Evolutionary conservation across 2,888 invertebrate species (phyloP).

Genomic region (Cheilosia vernalis): DNA sequence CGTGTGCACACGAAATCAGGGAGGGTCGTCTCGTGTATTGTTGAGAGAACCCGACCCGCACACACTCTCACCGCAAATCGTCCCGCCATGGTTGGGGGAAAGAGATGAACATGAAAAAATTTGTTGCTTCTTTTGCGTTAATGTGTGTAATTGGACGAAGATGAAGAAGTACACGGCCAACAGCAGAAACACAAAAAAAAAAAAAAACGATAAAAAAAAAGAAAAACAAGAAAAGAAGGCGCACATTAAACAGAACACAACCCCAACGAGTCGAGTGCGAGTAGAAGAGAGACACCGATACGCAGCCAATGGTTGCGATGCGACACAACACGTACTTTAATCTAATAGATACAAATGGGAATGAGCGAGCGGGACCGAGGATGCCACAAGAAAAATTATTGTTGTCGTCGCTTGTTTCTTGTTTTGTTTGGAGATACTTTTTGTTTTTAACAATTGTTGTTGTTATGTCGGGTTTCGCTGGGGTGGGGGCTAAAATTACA

Average conservation of each 20-base stretch:
- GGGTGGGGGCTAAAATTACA: constrained; percentile 74
- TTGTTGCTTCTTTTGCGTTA: constrained; percentile 75
- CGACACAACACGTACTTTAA: constrained; percentile 81
- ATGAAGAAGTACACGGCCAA: constrained; percentile 74
- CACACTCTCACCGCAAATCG: constrained; percentile 52
- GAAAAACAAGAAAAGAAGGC: constrained; percentile 63
- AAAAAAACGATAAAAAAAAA: constrained; percentile 34
- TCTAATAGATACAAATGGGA: constrained; percentile 83
- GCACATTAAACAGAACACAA: constrained; percentile 73
- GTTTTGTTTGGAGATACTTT: constrained; percentile 66
- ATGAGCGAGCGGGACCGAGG: constrained; percentile 80
- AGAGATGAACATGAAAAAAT: constrained; percentile 75
- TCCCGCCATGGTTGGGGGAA: constrained; percentile 63
- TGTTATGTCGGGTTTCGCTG: constrained; percentile 34
- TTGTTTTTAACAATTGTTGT: constrained; percentile 48
- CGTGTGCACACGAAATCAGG: constrained; percentile 48
- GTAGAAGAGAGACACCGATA: constrained; percentile 69
- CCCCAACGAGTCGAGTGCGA: constrained; percentile 59
- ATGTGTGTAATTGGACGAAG: constrained; percentile 75
- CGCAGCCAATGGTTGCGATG: constrained; percentile 75
- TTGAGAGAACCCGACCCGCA: constrained; percentile 29
- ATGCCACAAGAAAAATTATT: constrained; percentile 76
- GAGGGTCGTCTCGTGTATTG: constrained; percentile 55
- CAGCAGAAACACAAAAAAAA: constrained; percentile 59
- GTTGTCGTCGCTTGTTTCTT: constrained; percentile 76